A percentile compares a stretch with the other conserved stretches of the same genome.
Evolutionary conservation across 2,797 vertebrate species (phyloP).

Genomic region (Pantherophis vulpinus): DNA sequence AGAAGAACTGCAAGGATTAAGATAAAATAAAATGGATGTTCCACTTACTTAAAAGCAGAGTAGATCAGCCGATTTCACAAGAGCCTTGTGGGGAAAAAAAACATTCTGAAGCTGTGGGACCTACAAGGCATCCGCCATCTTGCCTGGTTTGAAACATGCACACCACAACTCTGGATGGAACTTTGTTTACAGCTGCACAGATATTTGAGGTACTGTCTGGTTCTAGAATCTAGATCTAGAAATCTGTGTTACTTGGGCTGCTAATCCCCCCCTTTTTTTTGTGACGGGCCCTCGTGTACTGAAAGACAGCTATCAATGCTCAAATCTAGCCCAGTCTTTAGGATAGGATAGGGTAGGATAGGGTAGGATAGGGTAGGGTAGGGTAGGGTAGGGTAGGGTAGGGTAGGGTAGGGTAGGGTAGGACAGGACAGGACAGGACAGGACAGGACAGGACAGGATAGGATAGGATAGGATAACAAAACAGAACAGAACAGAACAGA

Average conservation of each 20-base stretch:
- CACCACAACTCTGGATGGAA: not conserved
- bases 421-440: rapidly evolving
- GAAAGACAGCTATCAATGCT: not conserved
- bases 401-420: rapidly evolving
- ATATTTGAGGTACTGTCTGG: not conserved
- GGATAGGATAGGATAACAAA: too few species aligned
- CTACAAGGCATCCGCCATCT: not conserved
- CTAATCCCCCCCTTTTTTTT: not conserved
- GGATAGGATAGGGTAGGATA: rapidly evolving
- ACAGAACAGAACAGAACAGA: too few species aligned
- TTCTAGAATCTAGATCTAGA: not conserved
- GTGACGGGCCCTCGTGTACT: not conserved
- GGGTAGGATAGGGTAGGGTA: too few species aligned
- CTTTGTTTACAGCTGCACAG: not conserved
- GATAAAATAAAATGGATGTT: not conserved
- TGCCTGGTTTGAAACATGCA: not conserved
- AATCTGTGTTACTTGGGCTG: not conserved
- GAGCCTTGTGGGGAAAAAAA: not conserved
- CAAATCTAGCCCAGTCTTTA: not conserved
- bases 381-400: rapidly evolving
- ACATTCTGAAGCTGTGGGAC: not conserved
- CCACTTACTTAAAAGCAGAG: not conserved
- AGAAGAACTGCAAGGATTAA: not conserved
- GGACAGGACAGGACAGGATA: too few species aligned
- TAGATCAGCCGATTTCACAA: not conserved